Base-by-base conservation (phyloP, 1,140 invertebrate genomes). In the Brachionus koreanus region DNA sequence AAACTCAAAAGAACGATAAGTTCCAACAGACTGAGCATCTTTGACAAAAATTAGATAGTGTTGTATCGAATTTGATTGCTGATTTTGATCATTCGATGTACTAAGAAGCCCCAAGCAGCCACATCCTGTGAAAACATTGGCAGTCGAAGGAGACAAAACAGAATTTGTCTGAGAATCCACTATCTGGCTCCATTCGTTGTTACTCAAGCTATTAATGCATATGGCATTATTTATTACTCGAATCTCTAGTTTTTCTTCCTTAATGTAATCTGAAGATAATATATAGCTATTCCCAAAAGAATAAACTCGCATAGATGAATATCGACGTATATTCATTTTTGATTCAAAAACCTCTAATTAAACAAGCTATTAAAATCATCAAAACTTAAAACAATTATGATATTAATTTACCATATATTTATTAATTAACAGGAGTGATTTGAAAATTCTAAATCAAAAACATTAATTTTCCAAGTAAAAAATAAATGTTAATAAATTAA, bases 11-110 rank as follows among this genome's bases (percentile, higher is more conserved):
- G 49, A 61, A 9, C 49, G 33, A 33, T 61, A 37, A 19, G 49
- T 61, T 39, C 61, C 61, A 42, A 79, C 61, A 23, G 76, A 79
- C 23, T 57, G 35, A 37, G 61, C 49, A 57, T 79, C 76, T 63
- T 79, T 79, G 49, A 79, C 76, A 79, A 79, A 65, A 37, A 79
- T 23, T 19, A 79, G 25, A 43, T 39, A 79, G 23, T 79, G 49
- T 65, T 61, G 76, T 33, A 61, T 65, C 12, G 25, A 7, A 39
- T 61, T 46, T 46, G 52, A 13, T 65, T 65, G 67, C n/a, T 72
- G 67, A 72, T 25, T 33, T n/a, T 74, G 69, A 65, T 79, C 49
- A 33, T 25, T 19, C 16, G 76, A 61, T 4, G 49, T 39, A 35
- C 76, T 79, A n/a, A 79, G 57, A 9, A 79, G 19, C 9, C 76